phyloP scores from a whole-genome alignment of 2,113 vertebrate genomes.

The Callaeas wilsoni region DNA sequence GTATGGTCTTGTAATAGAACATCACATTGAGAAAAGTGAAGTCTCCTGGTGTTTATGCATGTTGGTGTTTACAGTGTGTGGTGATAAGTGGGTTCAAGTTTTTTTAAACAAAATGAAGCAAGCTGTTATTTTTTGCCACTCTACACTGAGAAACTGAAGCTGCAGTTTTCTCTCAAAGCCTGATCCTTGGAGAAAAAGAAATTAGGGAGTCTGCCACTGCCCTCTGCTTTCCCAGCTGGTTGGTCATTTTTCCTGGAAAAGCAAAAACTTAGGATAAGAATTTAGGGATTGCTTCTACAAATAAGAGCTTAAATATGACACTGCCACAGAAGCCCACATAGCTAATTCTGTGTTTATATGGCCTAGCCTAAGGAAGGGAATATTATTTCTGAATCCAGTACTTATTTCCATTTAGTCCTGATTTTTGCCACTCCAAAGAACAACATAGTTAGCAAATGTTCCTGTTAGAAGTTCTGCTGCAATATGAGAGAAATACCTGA shows the following conservation, averaged over 20 bases:
- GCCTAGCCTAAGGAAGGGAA: background rate
- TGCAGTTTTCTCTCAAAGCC: background rate
- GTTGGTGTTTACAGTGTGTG: background rate
- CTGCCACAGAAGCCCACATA: background rate
- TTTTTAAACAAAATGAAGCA: background rate
- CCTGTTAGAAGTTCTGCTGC: background rate
- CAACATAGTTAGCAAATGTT: background rate
- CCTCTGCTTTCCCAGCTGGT: background rate
- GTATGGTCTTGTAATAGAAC: background rate
- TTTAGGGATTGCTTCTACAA: background rate
- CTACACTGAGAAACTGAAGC: background rate
- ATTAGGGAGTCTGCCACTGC: background rate
- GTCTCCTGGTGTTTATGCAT: background rate
- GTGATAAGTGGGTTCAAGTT: background rate
- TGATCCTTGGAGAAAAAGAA: background rate
- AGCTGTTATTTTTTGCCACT: background rate
- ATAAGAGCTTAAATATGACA: background rate
- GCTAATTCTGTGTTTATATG: background rate
- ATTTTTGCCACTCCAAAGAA: background rate
- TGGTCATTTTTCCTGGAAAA: background rate
- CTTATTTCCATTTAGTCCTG: background rate
- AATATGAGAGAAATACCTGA: background rate
- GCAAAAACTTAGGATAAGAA: background rate
- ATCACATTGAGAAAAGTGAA: background rate
- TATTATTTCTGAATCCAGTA: background rate